A percentile compares a stretch with the other conserved stretches of the same genome.
These are phyloP conservation scores for Microplitis demolitor DNA, from an alignment of 1,140 invertebrate species.

Conservation along the genomic window DNA sequence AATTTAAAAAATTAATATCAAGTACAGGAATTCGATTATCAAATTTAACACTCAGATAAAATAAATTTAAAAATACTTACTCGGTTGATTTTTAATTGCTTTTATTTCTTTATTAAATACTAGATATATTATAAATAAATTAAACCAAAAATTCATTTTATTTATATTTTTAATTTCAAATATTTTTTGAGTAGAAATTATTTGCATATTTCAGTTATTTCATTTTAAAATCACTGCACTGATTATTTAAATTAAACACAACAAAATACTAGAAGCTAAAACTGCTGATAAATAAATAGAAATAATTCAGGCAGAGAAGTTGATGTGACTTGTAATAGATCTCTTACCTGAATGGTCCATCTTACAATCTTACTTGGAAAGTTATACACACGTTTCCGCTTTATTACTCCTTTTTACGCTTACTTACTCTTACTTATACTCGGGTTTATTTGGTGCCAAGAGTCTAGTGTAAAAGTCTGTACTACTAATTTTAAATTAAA, in stretches of 20 bases:
- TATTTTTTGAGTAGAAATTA: no score
- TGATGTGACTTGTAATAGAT: slow-evolving; percentile 18
- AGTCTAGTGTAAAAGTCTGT: no score
- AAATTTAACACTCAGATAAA: no score
- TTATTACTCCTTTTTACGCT: slow-evolving; percentile 2
- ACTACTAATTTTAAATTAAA: no score
- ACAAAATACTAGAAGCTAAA: neutral
- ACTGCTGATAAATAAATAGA: neutral
- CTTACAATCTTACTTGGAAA: slow-evolving; percentile 25
- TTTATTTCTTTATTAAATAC: slow-evolving; percentile 6
- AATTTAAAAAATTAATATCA: no score
- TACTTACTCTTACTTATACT: neutral
- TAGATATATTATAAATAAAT: slow-evolving; percentile 14
- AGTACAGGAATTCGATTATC: no score
- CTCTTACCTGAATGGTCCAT: slow-evolving; percentile 16
- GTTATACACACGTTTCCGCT: slow-evolving; percentile 15
- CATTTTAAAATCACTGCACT: no score
- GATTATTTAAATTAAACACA: no score
- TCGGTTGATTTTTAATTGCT: slow-evolving; percentile 8
- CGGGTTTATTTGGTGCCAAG: neutral
- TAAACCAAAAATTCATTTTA: slow-evolving; percentile 4
- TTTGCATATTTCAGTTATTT: no score
- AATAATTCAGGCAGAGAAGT: neutral
- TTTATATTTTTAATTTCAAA: neutral
- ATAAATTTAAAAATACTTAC: slow-evolving; percentile 10